phyloP scores from a whole-genome alignment of 2,113 vertebrate genomes.

The Centrocercus urophasianus region DNA sequence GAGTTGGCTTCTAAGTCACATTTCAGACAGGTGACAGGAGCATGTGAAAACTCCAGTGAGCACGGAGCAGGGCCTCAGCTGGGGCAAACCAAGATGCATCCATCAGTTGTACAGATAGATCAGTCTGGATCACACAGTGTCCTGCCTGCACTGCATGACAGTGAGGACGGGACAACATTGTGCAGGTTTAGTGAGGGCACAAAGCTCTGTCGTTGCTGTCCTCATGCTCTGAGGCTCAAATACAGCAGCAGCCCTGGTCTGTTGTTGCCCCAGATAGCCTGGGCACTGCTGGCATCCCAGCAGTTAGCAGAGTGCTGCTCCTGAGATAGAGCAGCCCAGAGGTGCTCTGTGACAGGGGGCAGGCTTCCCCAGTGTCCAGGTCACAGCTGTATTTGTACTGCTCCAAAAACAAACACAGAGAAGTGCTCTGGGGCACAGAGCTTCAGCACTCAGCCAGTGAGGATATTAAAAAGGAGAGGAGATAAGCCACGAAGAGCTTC shows the following conservation, averaged over 20 bases:
- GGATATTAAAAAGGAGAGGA: slow-evolving; percentile 70
- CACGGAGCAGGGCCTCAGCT: not conserved
- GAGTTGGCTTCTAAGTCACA: not conserved
- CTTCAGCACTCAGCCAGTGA: slow-evolving; percentile 47
- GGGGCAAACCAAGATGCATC: not conserved
- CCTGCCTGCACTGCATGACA: not conserved
- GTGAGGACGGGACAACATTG: not conserved
- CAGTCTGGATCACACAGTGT: not conserved
- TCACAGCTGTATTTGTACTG: slow-evolving; percentile 68
- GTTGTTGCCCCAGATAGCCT: not conserved
- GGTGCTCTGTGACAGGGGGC: not conserved
- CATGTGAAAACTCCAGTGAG: not conserved
- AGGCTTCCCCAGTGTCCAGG: slow-evolving; percentile 19
- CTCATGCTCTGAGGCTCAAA: not conserved
- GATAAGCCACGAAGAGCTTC: slow-evolving; percentile 54
- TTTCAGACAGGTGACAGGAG: not conserved
- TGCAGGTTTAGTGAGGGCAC: not conserved
- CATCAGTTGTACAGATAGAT: not conserved
- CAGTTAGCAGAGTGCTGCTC: not conserved
- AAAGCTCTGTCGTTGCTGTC: not conserved
- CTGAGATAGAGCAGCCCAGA: not conserved
- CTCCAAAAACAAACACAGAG: slow-evolving; percentile 40
- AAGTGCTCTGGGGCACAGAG: slow-evolving; percentile 36
- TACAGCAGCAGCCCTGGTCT: rapidly evolving
- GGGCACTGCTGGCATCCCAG: not conserved